Evolutionary conservation across 2,113 vertebrate species (phyloP).

Genomic region (Oncorhynchus mykiss): DNA sequence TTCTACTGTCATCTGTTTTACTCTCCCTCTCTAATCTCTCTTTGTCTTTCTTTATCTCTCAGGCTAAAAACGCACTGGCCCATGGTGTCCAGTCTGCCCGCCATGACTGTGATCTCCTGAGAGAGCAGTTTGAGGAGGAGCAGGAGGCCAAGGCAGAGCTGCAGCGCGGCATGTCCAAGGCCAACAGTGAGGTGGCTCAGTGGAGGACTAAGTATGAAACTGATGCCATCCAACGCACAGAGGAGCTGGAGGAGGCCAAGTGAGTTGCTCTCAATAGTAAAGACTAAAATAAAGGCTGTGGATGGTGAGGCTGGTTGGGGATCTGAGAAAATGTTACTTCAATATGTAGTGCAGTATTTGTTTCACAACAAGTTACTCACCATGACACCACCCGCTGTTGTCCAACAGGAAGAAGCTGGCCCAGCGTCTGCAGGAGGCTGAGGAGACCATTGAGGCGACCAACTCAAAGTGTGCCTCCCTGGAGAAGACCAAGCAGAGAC

Average conservation of each 20-base stretch:
- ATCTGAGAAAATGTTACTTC: no score
- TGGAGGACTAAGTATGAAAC: constrained; percentile 77
- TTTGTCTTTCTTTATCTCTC: no score
- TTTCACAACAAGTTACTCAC: background rate
- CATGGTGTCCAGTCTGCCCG: no score
- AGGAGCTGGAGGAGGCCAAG: constrained; percentile 76
- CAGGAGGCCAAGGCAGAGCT: no score
- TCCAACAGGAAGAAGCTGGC: constrained; percentile 75
- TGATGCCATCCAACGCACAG: constrained; percentile 70
- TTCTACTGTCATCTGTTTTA: no score
- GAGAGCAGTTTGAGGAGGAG: no score
- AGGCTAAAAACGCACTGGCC: no score
- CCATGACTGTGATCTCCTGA: no score
- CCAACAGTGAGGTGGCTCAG: constrained; percentile 72
- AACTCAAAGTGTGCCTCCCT: background rate
- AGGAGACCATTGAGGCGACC: constrained; percentile 58
- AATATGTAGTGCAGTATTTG: background rate
- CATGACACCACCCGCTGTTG: no score
- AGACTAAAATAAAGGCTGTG: no score
- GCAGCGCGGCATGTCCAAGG: constrained; percentile 63
- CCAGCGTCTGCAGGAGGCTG: constrained; percentile 77
- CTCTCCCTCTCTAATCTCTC: no score
- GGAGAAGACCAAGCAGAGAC: background rate
- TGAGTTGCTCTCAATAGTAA: constrained; percentile 21
- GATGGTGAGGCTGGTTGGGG: no score